Base-by-base conservation (phyloP, 2,888 invertebrate genomes). In the Patella caerulea region DNA sequence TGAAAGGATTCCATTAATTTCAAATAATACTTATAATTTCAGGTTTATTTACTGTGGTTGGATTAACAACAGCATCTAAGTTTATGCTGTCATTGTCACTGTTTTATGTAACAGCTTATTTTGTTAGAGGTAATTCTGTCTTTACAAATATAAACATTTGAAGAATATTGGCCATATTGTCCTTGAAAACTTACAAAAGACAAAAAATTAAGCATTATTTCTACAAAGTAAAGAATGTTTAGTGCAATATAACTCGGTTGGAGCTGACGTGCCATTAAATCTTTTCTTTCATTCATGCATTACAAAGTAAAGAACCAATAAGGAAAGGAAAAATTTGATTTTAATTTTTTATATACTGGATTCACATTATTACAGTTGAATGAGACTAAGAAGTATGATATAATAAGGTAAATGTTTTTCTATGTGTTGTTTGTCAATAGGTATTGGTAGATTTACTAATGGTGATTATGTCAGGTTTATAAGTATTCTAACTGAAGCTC, bases 21-120 rank as follows among this genome's bases (percentile, higher is more conserved):
- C 45, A 45, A 45, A 45, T 45, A 45, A 45, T 45, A 9, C 45
- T 71, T 72, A 55, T 74, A 54, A 17, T 80, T 80, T 7, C 81
- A 87, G 87, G 85, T 53, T 86, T 86, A 77, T 87, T 86, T 77
- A 84, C 82, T 17, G 56, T 83, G 45, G 88, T 87, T 55, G 88
- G 88, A 24, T 45, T 83, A 2, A 81, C 82, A 9, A 84, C 82
- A 69, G 69, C 86, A 3, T 77, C 82, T 12, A 87, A 83, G 77
- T 83, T 87, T 71, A 70, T 83, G 3, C 72, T 84, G 24, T 85
- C 84, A 73, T 56, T 87, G 34, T 83, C 83, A 19, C 79, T 84
- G n/a, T 79, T 86, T 24, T 88, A 88, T 76, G 79, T 83, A 55
- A 75, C 82, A 2, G 87, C 87, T 2, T 82, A 83, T 24, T 79